Evolutionary conservation across 2,797 vertebrate genomes (phyloP).

Genomic region (Tadarida brasiliensis): DNA sequence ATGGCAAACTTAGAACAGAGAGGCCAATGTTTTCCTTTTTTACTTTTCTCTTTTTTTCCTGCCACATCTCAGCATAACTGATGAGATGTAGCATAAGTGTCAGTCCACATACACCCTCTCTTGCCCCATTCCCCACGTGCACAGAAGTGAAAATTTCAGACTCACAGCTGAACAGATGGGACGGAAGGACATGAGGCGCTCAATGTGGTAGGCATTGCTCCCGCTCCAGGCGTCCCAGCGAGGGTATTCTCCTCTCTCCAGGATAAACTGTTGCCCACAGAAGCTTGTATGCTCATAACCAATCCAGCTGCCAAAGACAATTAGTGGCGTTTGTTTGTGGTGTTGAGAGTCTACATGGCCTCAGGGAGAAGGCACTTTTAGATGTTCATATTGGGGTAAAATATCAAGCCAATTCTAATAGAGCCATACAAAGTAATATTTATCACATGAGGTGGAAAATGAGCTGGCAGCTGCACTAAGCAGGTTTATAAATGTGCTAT

Average conservation of each 20-base stretch:
- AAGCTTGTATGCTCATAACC: slow-evolving; percentile 98
- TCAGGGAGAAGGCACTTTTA: slow-evolving; percentile 37
- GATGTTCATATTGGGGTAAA: slow-evolving; percentile 45
- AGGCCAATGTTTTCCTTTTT: not conserved
- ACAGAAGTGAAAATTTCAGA: slow-evolving; percentile 61
- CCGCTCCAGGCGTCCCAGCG: slow-evolving; percentile 99
- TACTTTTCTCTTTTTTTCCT: not conserved
- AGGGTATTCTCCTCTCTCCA: slow-evolving; percentile 98
- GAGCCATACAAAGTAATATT: not conserved
- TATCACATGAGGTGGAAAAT: not conserved
- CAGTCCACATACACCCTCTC: not conserved
- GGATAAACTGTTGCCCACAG: slow-evolving; percentile 97
- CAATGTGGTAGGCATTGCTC: slow-evolving; percentile 98
- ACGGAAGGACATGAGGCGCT: slow-evolving; percentile 98
- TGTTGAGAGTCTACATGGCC: slow-evolving; percentile 19
- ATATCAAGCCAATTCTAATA: slow-evolving; percentile 16
- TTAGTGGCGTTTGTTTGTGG: not conserved
- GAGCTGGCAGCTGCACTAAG: not conserved
- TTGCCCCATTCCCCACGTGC: not conserved
- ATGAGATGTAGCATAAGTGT: not conserved
- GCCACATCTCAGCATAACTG: not conserved
- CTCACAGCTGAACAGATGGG: slow-evolving; percentile 97
- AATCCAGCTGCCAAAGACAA: slow-evolving; percentile 92
- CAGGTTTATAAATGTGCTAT: not conserved
- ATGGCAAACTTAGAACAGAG: not conserved